Conservation (phyloP, 2,113 vertebrate species). For the Nestor notabilis region DNA sequence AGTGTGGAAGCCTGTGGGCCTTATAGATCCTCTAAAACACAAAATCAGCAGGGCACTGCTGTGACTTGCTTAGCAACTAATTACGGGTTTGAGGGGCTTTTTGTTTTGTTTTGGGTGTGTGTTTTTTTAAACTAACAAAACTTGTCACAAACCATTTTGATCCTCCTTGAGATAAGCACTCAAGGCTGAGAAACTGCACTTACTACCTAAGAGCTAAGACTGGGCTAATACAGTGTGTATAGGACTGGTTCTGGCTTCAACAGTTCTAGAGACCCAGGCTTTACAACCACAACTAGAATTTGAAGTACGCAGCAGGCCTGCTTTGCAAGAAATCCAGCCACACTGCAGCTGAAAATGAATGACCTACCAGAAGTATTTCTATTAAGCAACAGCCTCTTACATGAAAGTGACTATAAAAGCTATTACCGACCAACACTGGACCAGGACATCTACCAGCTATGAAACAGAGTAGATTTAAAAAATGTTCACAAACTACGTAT, state of each 20-base stretch:
- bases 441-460: background rate
- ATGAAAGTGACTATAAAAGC: constrained; percentile 3
- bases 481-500: background rate
- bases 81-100: background rate
- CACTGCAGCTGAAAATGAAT: background rate
- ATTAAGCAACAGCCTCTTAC: background rate
- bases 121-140: background rate
- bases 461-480: background rate
- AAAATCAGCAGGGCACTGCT: background rate
- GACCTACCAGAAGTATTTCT: background rate
- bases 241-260: background rate
- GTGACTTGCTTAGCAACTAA: constrained; percentile 40
- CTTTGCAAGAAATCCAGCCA: background rate
- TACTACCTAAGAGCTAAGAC: background rate
- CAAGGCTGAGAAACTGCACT: background rate
- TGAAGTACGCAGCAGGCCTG: background rate
- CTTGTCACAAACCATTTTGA: background rate
- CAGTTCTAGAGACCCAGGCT: background rate
- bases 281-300: background rate
- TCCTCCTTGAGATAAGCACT: background rate
- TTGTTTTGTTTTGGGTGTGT: background rate
- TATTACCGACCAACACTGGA: background rate
- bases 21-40: background rate
- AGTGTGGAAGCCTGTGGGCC: background rate
- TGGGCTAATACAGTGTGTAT: background rate